Conservation (phyloP, 2,888 invertebrate genomes). For the Ophion ellenae region DNA sequence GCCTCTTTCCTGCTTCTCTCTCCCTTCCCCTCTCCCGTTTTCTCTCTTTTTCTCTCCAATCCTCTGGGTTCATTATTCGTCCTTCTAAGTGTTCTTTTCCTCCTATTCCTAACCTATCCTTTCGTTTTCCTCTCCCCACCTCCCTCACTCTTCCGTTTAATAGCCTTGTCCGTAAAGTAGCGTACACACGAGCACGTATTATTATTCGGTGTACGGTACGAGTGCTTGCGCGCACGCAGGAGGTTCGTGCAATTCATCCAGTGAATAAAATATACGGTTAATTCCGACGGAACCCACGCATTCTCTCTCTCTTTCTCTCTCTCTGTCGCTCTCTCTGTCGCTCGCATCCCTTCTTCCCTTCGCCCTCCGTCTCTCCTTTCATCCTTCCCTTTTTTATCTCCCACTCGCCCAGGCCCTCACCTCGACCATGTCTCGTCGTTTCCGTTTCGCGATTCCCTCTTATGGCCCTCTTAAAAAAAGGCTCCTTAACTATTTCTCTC, state of each 20-base stretch:
- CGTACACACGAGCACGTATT: too few species aligned
- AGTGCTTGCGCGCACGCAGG: too few species aligned
- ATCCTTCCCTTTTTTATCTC: not conserved
- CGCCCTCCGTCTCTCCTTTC: slow-evolving; percentile 14
- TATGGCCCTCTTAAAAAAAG: slow-evolving; percentile 29
- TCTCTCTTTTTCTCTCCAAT: not conserved
- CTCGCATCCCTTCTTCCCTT: too few species aligned
- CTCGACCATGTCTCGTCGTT: slow-evolving; percentile 39
- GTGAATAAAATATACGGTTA: not conserved
- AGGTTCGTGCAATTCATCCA: too few species aligned
- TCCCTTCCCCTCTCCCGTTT: not conserved
- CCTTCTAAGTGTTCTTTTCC: too few species aligned
- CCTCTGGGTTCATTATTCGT: too few species aligned
- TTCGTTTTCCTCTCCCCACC: not conserved
- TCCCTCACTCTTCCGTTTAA: not conserved
- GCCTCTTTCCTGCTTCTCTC: not conserved
- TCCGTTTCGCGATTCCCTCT: slow-evolving; percentile 44
- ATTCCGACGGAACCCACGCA: slow-evolving; percentile 10
- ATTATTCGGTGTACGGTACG: too few species aligned
- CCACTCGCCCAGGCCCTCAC: slow-evolving; percentile 3
- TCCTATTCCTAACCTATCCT: too few species aligned
- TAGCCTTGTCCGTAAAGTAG: too few species aligned
- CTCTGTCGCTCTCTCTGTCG: too few species aligned
- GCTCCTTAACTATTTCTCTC: slow-evolving; percentile 7
- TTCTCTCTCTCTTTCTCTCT: not conserved